Evolutionary conservation across 2,888 invertebrate species (phyloP).

Genomic region (Limnephilus marmoratus): DNA sequence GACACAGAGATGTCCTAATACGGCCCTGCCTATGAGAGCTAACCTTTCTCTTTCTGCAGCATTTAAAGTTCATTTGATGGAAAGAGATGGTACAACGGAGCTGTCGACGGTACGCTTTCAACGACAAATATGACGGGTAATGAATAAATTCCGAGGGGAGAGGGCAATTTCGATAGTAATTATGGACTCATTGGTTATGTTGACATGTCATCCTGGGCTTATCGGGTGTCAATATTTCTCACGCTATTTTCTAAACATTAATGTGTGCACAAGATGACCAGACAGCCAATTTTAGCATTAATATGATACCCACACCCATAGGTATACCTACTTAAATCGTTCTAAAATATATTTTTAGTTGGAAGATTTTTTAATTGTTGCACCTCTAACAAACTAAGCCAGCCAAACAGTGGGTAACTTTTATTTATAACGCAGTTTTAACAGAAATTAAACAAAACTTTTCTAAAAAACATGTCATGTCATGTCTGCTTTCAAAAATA

Average conservation of each 20-base stretch:
- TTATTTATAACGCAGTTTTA: no score
- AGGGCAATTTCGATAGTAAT: not conserved
- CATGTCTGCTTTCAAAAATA: no score
- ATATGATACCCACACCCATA: no score
- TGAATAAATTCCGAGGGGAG: slow-evolving; percentile 42
- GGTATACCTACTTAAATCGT: no score
- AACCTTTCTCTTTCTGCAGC: not conserved
- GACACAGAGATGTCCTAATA: slow-evolving; percentile 24
- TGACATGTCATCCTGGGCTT: not conserved
- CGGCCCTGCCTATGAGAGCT: not conserved
- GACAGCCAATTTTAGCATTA: no score
- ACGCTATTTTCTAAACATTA: not conserved
- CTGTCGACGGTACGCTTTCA: not conserved
- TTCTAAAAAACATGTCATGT: no score
- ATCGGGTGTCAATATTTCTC: not conserved
- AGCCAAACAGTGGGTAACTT: no score
- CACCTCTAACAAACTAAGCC: no score
- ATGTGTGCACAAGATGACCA: not conserved
- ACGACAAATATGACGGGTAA: slow-evolving; percentile 51
- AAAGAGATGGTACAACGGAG: not conserved
- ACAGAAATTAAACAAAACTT: no score
- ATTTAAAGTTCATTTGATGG: not conserved
- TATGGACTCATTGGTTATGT: not conserved
- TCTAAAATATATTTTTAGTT: no score
- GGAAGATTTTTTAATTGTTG: no score